Conservation (phyloP, 2,888 invertebrate species). For the Scrobipalpa atriplicella region DNA sequence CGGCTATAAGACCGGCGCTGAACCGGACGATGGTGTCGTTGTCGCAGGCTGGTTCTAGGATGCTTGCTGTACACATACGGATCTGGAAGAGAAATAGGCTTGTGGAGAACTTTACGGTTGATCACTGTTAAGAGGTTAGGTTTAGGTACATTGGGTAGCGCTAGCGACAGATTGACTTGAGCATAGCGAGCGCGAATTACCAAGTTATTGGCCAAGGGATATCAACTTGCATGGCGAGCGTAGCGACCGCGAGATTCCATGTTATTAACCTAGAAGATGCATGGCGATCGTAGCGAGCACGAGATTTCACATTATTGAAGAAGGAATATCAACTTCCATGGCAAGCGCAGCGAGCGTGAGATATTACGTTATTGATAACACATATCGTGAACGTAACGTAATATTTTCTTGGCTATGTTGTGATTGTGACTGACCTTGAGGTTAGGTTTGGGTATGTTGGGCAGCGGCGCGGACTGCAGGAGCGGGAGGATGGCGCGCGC, state of each 20-base stretch:
- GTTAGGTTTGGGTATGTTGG: conserved; percentile 86
- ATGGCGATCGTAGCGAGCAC: background rate
- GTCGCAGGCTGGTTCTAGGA: conserved; percentile 92
- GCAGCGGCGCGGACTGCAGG: conserved; percentile 86
- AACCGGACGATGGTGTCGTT: conserved; percentile 92
- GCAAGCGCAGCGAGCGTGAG: too few species aligned
- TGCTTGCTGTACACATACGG: conserved; percentile 90
- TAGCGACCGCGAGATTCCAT: too few species aligned
- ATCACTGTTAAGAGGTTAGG: conserved; percentile 78
- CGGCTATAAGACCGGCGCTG: conserved; percentile 95
- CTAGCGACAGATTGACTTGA: too few species aligned
- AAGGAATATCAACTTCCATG: background rate
- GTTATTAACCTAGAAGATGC: too few species aligned
- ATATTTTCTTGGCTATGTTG: too few species aligned
- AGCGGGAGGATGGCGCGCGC: conserved; percentile 90
- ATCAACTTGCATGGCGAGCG: too few species aligned
- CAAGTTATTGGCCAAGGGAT: background rate
- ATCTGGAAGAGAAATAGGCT: conserved; percentile 78
- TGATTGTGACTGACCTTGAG: conserved; percentile 77
- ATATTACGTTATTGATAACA: too few species aligned
- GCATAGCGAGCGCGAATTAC: background rate
- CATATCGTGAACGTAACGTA: too few species aligned
- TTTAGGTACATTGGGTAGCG: conserved; percentile 78
- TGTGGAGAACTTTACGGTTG: background rate
- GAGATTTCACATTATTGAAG: background rate